These are phyloP conservation scores for Psittacula derbiana DNA, from an alignment of 2,797 vertebrate genomes.

Conservation along the genomic window DNA sequence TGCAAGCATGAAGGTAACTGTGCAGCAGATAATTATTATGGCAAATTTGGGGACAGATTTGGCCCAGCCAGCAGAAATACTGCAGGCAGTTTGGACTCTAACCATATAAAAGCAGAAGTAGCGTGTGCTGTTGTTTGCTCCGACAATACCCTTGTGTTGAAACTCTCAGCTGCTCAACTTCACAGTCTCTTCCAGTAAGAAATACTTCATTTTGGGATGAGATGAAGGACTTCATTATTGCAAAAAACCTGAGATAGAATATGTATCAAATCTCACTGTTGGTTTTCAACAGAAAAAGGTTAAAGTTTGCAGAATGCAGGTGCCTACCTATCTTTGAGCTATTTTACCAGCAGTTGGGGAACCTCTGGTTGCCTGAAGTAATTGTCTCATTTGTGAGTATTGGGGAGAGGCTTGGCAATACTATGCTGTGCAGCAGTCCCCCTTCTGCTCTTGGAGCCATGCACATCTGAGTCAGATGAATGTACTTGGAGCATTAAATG, in stretches of 20 bases:
- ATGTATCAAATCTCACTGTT: neutral
- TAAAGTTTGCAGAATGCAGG: neutral
- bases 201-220: neutral
- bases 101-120: neutral
- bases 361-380: neutral
- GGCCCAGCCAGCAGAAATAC: neutral
- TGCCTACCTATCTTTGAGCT: neutral
- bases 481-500: neutral
- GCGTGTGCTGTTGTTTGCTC: neutral
- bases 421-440: neutral
- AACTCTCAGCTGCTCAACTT: neutral
- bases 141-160: neutral
- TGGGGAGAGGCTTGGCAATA: neutral
- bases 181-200: neutral
- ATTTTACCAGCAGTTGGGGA: neutral
- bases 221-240: neutral
- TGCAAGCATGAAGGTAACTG: neutral
- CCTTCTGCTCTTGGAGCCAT: neutral
- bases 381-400: neutral
- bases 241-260: neutral
- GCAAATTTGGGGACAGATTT: neutral
- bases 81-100: neutral
- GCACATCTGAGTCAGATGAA: fast-evolving
- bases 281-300: neutral
- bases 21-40: neutral